These are phyloP conservation scores for Calonectris borealis DNA, from an alignment of 2,113 vertebrate species.

Conservation along the genomic window DNA sequence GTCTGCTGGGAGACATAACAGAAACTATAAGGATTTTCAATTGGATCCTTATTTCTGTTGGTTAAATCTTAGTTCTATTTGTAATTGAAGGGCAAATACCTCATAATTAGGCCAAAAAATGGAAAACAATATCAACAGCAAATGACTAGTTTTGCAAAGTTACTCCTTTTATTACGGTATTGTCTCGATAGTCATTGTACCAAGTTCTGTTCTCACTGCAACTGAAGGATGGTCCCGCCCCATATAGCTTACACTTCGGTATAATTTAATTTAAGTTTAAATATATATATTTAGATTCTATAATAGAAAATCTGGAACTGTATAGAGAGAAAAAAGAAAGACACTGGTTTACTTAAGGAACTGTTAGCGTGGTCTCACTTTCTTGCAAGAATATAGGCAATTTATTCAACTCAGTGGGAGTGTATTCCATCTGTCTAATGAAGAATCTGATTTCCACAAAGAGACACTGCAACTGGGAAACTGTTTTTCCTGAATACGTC, in stretches of 20 bases:
- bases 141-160: not conserved
- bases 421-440: slow-evolving; percentile 63
- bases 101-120: not conserved
- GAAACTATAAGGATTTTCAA: not conserved
- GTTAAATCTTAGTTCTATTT: not conserved
- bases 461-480: not conserved
- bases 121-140: not conserved
- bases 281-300: not conserved
- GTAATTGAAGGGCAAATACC: not conserved
- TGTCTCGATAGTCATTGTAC: not conserved
- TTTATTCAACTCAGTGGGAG: slow-evolving; percentile 53
- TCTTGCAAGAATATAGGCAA: slow-evolving; percentile 31
- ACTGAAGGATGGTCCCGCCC: not conserved
- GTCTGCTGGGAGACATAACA: not conserved
- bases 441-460: slow-evolving; percentile 41
- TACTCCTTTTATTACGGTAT: not conserved
- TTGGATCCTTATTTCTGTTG: not conserved
- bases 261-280: not conserved
- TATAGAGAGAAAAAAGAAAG: not conserved
- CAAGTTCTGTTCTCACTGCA: not conserved
- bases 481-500: slow-evolving; percentile 23
- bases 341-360: not conserved
- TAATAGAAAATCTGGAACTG: not conserved
- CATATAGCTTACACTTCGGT: not conserved
- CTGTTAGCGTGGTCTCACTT: slow-evolving; percentile 25